These are phyloP conservation scores for Pangasius djambal DNA, from an alignment of 2,797 vertebrate genomes.

Conservation along the genomic window DNA sequence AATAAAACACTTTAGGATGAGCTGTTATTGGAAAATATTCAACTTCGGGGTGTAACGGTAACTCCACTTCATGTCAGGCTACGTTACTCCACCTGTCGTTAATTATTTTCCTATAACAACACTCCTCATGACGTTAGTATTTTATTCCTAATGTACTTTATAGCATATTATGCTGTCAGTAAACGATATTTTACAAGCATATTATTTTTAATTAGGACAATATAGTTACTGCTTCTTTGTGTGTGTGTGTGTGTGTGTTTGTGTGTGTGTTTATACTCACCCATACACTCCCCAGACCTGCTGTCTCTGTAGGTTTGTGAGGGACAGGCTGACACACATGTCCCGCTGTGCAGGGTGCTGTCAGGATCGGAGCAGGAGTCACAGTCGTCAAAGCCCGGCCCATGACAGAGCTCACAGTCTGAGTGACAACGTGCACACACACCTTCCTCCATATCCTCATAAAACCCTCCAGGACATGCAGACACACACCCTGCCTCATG, in stretches of 20 bases:
- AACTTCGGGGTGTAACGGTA: background rate
- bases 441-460: conserved; percentile 64
- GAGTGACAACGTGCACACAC: conserved; percentile 80
- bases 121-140: background rate
- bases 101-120: background rate
- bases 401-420: conserved; percentile 79
- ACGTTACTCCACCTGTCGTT: background rate
- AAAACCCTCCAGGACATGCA: conserved; percentile 81
- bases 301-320: conserved; percentile 76
- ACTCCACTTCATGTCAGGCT: background rate
- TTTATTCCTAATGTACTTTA: background rate
- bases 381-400: conserved; percentile 77
- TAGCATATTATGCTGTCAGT: background rate
- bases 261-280: conserved; percentile 67
- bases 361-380: conserved; percentile 67
- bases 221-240: background rate
- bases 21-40: too few species aligned
- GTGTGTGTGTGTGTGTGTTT: background rate
- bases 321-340: conserved; percentile 79
- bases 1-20: too few species aligned
- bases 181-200: too few species aligned
- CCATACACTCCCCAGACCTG: conserved; percentile 75
- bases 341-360: conserved; percentile 72
- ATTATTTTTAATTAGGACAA: background rate
- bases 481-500: conserved; percentile 75